These are phyloP conservation scores for Heliconius erato DNA, from an alignment of 2,888 invertebrate species.

Conservation along the genomic window DNA sequence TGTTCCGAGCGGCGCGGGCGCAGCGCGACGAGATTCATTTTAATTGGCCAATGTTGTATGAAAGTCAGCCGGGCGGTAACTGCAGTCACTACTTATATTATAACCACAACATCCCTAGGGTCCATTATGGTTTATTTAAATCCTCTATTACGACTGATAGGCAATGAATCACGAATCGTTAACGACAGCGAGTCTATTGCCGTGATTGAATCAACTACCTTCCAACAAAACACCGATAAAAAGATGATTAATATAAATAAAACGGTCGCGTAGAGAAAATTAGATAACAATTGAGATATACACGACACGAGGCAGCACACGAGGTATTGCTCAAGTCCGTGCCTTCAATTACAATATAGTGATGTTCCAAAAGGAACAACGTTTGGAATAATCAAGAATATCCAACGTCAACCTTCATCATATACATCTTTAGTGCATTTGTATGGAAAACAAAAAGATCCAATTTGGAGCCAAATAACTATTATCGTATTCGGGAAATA, in stretches of 20 bases:
- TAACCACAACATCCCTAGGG: conserved; percentile 61
- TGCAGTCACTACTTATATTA: conserved; percentile 53
- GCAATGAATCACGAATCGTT: conserved; percentile 69
- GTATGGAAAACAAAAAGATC: conserved; percentile 58
- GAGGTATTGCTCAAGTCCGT: conserved; percentile 57
- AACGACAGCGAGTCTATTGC: conserved; percentile 55
- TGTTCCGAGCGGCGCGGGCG: conserved; percentile 29
- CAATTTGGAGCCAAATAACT: conserved; percentile 12
- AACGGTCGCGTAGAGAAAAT: conserved; percentile 50
- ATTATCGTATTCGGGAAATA: conserved; percentile 57
- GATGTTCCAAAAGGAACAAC: conserved; percentile 65
- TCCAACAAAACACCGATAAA: conserved; percentile 57
- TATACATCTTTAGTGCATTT: conserved; percentile 59
- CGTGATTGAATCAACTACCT: conserved; percentile 65
- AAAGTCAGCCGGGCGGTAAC: conserved; percentile 53
- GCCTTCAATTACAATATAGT: conserved; percentile 68
- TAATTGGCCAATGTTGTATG: conserved; percentile 62
- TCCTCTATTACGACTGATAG: conserved; percentile 66
- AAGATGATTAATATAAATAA: conserved; percentile 63
- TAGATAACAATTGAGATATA: conserved; percentile 55
- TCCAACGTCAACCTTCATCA: conserved; percentile 75
- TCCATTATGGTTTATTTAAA: conserved; percentile 70
- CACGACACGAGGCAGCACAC: conserved; percentile 55
- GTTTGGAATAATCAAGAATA: conserved; percentile 57
- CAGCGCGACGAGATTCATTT: conserved; percentile 52